Percentiles rank a stretch among this genome's conserved stretches.
phyloP scores from a whole-genome alignment of 2,113 vertebrate species.

The Notechis scutatus region DNA sequence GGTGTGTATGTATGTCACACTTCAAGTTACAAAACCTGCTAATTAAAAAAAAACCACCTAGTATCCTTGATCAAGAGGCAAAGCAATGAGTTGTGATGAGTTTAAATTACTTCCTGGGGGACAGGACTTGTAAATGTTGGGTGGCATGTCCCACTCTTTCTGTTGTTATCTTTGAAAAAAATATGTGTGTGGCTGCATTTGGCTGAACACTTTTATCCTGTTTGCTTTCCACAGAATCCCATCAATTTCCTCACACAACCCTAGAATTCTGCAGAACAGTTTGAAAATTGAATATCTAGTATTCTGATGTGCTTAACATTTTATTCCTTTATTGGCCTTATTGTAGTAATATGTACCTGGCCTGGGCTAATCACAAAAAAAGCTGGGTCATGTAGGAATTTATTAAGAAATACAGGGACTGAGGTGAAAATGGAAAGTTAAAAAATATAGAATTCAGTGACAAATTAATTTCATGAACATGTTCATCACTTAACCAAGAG shows the following conservation, averaged over 20 bases:
- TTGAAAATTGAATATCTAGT: neutral
- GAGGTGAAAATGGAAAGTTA: neutral
- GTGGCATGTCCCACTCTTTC: too few relatives aligned
- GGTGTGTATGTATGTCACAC: too few relatives aligned
- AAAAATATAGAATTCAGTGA: neutral
- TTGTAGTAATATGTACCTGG: neutral
- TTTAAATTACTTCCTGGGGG: too few relatives aligned
- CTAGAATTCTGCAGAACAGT: too few relatives aligned
- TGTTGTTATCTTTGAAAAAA: too few relatives aligned
- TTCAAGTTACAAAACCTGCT: neutral
- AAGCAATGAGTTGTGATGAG: neutral
- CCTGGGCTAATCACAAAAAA: too few relatives aligned
- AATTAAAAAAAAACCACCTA: neutral
- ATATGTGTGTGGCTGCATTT: too few relatives aligned
- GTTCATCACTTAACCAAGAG: neutral
- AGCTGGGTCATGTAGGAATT: neutral
- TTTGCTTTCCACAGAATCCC: too few relatives aligned
- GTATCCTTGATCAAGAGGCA: neutral
- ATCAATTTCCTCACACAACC: too few relatives aligned
- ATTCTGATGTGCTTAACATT: neutral
- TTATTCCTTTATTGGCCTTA: too few relatives aligned
- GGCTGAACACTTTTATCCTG: too few relatives aligned
- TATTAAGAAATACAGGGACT: neutral
- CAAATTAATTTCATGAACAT: neutral
- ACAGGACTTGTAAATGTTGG: too few relatives aligned